Conservation (phyloP, 2,888 invertebrate species). For the Choreutis nemorana region DNA sequence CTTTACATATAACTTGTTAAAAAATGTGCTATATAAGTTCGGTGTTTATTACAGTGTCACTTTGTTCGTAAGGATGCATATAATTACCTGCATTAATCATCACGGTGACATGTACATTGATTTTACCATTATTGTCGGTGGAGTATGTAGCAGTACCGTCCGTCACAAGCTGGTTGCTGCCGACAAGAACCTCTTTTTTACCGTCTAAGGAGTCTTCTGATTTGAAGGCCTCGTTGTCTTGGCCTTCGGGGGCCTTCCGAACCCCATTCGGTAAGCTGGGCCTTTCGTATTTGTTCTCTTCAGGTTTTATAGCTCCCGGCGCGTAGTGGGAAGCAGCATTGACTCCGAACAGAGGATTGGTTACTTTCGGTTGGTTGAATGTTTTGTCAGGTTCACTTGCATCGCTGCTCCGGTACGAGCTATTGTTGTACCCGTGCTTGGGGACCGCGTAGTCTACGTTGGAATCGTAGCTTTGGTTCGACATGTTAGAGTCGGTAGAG, state of each 20-base stretch:
- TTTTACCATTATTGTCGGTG: conserved; percentile 84
- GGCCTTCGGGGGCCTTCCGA: conserved; percentile 80
- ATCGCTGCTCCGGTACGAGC: conserved; percentile 34
- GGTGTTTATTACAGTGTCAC: conserved; percentile 15
- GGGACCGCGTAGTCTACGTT: conserved; percentile 49
- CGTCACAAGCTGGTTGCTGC: conserved; percentile 52
- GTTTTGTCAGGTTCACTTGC: conserved; percentile 24
- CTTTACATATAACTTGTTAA: conserved; percentile 29
- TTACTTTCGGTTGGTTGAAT: conserved; percentile 35
- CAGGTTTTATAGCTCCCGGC: conserved; percentile 25
- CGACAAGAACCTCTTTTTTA: conserved; percentile 58
- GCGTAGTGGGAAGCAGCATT: conserved; percentile 59
- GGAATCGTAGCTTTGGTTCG: conserved; percentile 56
- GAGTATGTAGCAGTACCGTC: conserved; percentile 68
- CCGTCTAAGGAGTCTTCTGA: conserved; percentile 69
- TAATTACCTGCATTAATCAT: conserved; percentile 78
- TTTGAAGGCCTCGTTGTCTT: conserved; percentile 77
- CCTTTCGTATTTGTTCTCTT: conserved; percentile 31
- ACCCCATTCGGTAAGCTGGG: conserved; percentile 54
- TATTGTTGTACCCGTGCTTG: conserved; percentile 40
- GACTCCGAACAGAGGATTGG: conserved; percentile 56
- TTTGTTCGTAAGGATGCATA: conserved; percentile 59
- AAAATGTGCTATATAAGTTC: conserved; percentile 24
- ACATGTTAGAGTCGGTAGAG: conserved; percentile 50
- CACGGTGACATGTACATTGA: conserved; percentile 88